These are phyloP conservation scores for Leucopsar rothschildi DNA, from an alignment of 2,113 vertebrate species.

Conservation along the genomic window DNA sequence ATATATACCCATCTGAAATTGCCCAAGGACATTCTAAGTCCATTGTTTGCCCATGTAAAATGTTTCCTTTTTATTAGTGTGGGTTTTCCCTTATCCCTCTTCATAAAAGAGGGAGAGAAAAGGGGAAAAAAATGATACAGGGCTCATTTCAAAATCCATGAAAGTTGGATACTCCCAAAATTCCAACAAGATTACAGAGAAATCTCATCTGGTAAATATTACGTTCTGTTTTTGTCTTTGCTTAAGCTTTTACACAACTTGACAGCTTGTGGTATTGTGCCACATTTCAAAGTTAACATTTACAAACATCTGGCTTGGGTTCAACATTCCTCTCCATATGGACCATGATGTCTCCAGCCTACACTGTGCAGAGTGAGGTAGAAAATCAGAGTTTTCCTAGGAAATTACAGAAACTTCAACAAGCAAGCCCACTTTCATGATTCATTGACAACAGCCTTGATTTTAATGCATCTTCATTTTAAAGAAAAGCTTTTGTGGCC, in stretches of 20 bases:
- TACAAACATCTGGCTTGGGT: slow-evolving; percentile 79
- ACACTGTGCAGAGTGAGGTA: slow-evolving; percentile 54
- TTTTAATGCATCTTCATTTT: not conserved
- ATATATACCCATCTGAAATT: slow-evolving; percentile 44
- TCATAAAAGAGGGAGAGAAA: not conserved
- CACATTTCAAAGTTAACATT: slow-evolving; percentile 80
- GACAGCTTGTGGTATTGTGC: slow-evolving; percentile 82
- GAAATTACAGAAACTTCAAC: slow-evolving; percentile 36
- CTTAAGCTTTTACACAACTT: slow-evolving; percentile 80
- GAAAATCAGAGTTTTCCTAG: slow-evolving; percentile 69
- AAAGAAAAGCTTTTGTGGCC: not conserved
- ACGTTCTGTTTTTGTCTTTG: slow-evolving; percentile 81
- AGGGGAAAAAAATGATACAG: slow-evolving; percentile 52
- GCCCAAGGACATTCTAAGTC: slow-evolving; percentile 25
- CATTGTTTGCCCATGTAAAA: slow-evolving; percentile 54
- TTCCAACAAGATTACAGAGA: slow-evolving; percentile 83
- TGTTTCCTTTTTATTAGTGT: slow-evolving; percentile 60
- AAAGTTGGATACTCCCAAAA: slow-evolving; percentile 84
- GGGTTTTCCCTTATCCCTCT: slow-evolving; percentile 46
- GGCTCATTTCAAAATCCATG: slow-evolving; percentile 79
- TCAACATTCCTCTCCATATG: slow-evolving; percentile 69
- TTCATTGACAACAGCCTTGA: not conserved
- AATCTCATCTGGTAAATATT: slow-evolving; percentile 89
- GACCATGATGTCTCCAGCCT: slow-evolving; percentile 64
- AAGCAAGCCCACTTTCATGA: not conserved